phyloP scores from a whole-genome alignment of 1,140 invertebrate genomes.

The Achroia grisella region DNA sequence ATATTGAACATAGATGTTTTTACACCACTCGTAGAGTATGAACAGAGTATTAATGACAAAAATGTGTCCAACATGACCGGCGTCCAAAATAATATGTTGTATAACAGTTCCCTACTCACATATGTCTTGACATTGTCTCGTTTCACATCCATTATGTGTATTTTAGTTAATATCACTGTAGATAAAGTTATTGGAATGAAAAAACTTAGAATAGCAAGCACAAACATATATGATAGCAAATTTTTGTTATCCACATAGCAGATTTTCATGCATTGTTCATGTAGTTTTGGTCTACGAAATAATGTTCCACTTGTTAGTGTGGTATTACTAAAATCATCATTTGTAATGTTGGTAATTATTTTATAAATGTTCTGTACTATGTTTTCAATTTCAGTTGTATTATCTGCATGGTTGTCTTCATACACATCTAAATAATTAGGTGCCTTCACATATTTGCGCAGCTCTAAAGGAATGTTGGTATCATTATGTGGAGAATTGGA shows the following conservation, averaged over 20 bases:
- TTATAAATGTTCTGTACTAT: slow-evolving; percentile 39
- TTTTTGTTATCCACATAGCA: slow-evolving; percentile 52
- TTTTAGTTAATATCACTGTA: slow-evolving; percentile 54
- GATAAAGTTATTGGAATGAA: slow-evolving; percentile 62
- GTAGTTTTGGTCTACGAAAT: slow-evolving; percentile 32
- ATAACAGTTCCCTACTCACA: slow-evolving; percentile 51
- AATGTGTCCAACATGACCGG: slow-evolving; percentile 63
- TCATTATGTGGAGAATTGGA: slow-evolving; percentile 4
- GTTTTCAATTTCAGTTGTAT: background rate
- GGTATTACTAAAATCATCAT: slow-evolving; percentile 30
- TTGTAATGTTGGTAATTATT: slow-evolving; percentile 48
- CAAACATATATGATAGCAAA: slow-evolving; percentile 51
- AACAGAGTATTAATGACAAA: slow-evolving; percentile 54
- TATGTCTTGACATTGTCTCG: slow-evolving; percentile 41
- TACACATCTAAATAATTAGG: slow-evolving; percentile 34
- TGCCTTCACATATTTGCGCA: slow-evolving; percentile 29
- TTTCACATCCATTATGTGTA: slow-evolving; percentile 45
- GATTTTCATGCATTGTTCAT: slow-evolving; percentile 42
- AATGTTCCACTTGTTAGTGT: slow-evolving; percentile 29
- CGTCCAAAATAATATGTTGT: slow-evolving; percentile 63
- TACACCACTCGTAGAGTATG: slow-evolving; percentile 46
- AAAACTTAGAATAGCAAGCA: slow-evolving; percentile 44
- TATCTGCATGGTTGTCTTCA: slow-evolving; percentile 17
- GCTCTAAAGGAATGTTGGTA: slow-evolving; percentile 18
- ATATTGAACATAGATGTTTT: slow-evolving; percentile 50